Evolutionary conservation across 1,140 invertebrate species (phyloP).

Genomic region (Megathymus violae): DNA sequence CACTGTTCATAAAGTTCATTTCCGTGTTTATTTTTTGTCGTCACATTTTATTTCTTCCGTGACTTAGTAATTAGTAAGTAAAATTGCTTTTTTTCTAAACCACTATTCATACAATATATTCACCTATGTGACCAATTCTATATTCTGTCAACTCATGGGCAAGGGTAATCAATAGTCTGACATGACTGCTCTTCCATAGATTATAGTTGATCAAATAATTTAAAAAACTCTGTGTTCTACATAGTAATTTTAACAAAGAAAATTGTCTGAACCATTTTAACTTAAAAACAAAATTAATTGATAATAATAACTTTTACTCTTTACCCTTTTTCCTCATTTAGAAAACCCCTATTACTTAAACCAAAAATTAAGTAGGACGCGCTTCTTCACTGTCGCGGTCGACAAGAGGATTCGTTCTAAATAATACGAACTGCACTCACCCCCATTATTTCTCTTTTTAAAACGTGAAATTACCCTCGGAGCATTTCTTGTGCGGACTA

Average conservation of each 20-base stretch:
- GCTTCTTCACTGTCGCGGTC: conserved; percentile 42
- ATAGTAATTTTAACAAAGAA: not conserved
- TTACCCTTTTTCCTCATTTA: conserved; percentile 15
- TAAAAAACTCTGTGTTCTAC: no score
- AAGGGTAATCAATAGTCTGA: no score
- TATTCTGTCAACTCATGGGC: no score
- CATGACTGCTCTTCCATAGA: no score
- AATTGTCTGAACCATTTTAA: not conserved
- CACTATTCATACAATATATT: no score
- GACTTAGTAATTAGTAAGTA: no score
- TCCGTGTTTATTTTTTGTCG: no score
- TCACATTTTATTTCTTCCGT: no score
- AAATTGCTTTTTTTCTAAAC: no score
- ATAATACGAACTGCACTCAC: conserved; percentile 43
- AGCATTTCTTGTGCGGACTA: conserved; percentile 57
- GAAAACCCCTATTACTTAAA: conserved; percentile 12
- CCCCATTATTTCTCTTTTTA: conserved; percentile 52
- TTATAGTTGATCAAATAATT: no score
- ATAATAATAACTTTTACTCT: conserved; percentile 10
- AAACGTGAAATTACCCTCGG: conserved; percentile 42
- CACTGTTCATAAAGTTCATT: no score
- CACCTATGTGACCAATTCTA: no score
- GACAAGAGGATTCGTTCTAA: conserved; percentile 23
- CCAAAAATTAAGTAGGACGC: conserved; percentile 22
- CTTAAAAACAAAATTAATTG: conserved; percentile 22